phyloP scores from a whole-genome alignment of 2,888 invertebrate species.

The Acleris holmiana region DNA sequence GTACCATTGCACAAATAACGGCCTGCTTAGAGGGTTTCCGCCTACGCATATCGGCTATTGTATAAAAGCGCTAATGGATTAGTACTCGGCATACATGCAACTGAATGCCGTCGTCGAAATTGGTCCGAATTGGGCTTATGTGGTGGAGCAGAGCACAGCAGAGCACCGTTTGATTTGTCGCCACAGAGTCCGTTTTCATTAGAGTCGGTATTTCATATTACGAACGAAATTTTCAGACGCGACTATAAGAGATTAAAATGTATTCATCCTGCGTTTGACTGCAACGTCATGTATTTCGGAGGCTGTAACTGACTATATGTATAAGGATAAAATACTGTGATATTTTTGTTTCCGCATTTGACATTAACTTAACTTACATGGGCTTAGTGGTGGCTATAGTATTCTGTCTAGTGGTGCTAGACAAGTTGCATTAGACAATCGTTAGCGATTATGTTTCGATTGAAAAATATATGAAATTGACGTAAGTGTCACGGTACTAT shows the following conservation, averaged over 20 bases:
- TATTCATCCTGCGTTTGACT: not conserved
- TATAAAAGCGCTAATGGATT: constrained; percentile 79
- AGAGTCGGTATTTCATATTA: constrained; percentile 28
- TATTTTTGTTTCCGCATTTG: no score
- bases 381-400: no score
- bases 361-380: no score
- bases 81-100: constrained; percentile 55
- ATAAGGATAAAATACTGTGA: no score
- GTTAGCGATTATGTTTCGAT: no score
- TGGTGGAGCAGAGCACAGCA: constrained; percentile 19
- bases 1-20: constrained; percentile 46
- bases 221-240: not conserved
- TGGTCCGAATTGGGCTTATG: constrained; percentile 51
- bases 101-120: constrained; percentile 54
- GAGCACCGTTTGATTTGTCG: constrained; percentile 27
- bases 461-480: no score
- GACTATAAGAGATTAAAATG: not conserved
- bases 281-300: no score
- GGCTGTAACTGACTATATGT: no score
- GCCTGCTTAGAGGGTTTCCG: constrained; percentile 45
- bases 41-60: constrained; percentile 59
- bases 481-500: no score
- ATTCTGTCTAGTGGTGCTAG: no score
- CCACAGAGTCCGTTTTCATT: constrained; percentile 25
- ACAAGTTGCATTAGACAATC: no score